Evolutionary conservation across 37 sponge, comb jelly and placozoan genomes (phyloP).

Genomic region (Diacarnus erythraeanus): DNA sequence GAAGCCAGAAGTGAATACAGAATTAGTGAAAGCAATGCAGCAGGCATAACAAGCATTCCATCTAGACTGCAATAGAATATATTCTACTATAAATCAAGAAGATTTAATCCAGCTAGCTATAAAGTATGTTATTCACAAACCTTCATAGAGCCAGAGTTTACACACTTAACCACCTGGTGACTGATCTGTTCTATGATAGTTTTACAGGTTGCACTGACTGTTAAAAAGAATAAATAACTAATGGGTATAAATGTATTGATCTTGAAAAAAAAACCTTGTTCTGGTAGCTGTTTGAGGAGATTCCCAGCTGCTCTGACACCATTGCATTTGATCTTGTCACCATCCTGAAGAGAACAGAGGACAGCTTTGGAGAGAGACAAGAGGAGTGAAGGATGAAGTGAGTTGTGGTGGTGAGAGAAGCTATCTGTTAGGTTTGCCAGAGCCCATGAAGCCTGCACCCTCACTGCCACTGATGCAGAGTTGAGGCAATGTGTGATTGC

Average conservation of each 20-base stretch:
- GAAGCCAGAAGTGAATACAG: slow-evolving; percentile 18
- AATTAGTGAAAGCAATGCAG: slow-evolving; percentile 42
- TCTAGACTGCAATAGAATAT: slow-evolving; percentile 22
- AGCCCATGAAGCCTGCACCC: slow-evolving; percentile 65
- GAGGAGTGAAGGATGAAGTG: neutral
- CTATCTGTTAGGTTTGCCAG: slow-evolving; percentile 55
- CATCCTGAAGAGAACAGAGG: slow-evolving; percentile 16
- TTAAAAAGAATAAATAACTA: too few relatives aligned
- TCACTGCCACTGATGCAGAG: slow-evolving; percentile 1
- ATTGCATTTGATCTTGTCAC: slow-evolving; percentile 62
- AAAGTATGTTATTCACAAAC: neutral
- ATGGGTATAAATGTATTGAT: too few relatives aligned
- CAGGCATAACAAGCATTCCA: slow-evolving; percentile 80
- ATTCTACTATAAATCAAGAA: neutral
- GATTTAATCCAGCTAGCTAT: neutral
- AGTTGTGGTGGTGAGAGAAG: neutral
- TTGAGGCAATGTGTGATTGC: slow-evolving; percentile 20
- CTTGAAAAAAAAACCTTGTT: neutral
- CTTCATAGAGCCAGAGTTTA: slow-evolving; percentile 40
- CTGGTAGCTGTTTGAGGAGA: slow-evolving; percentile 27
- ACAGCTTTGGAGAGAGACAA: slow-evolving; percentile 16
- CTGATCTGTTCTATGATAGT: slow-evolving; percentile 1
- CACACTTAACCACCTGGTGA: slow-evolving; percentile 9
- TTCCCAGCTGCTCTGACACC: slow-evolving; percentile 60
- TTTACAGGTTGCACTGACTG: too few relatives aligned